phyloP scores from a whole-genome alignment of 2,888 invertebrate species.

The Eristalis arbustorum region DNA sequence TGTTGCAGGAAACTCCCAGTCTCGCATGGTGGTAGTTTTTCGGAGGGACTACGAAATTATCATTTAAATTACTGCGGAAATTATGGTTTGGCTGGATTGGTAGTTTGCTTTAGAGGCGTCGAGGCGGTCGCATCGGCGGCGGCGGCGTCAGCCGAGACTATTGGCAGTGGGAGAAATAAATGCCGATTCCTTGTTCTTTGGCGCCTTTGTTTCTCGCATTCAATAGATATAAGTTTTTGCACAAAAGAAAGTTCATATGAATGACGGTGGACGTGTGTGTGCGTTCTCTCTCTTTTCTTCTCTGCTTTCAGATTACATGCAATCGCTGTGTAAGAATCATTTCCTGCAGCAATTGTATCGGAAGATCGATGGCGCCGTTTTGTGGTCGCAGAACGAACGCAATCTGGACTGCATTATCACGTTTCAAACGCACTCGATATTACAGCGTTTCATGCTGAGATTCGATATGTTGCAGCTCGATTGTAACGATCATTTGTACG shows the following conservation, averaged over 20 bases:
- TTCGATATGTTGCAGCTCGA: slow-evolving; percentile 95
- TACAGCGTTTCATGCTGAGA: slow-evolving; percentile 96
- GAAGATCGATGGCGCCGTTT: slow-evolving; percentile 94
- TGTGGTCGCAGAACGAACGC: slow-evolving; percentile 94
- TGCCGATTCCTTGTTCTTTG: slow-evolving; percentile 34
- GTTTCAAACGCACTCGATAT: slow-evolving; percentile 96
- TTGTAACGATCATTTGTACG: slow-evolving; percentile 95
- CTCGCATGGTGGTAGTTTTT: slow-evolving; percentile 37
- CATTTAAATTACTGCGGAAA: slow-evolving; percentile 70
- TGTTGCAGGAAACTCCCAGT: slow-evolving; percentile 66
- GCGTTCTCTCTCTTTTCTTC: slow-evolving; percentile 62
- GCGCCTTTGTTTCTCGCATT: slow-evolving; percentile 34
- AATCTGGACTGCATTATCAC: slow-evolving; percentile 95
- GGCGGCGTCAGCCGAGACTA: neutral
- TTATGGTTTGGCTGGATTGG: slow-evolving; percentile 62
- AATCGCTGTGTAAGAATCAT: slow-evolving; percentile 93
- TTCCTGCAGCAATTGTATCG: slow-evolving; percentile 93
- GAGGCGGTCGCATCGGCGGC: no score
- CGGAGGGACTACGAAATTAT: slow-evolving; percentile 46
- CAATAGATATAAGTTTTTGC: slow-evolving; percentile 43
- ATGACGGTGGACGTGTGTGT: no score
- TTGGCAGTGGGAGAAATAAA: slow-evolving; percentile 20
- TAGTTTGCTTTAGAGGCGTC: no score
- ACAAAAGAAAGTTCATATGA: slow-evolving; percentile 22
- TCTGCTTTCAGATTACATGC: slow-evolving; percentile 90